A percentile compares a stretch with the other conserved stretches of the same genome.
These are phyloP conservation scores for Acrossocheilus fasciatus DNA, from an alignment of 2,797 vertebrate genomes.

Conservation along the genomic window DNA sequence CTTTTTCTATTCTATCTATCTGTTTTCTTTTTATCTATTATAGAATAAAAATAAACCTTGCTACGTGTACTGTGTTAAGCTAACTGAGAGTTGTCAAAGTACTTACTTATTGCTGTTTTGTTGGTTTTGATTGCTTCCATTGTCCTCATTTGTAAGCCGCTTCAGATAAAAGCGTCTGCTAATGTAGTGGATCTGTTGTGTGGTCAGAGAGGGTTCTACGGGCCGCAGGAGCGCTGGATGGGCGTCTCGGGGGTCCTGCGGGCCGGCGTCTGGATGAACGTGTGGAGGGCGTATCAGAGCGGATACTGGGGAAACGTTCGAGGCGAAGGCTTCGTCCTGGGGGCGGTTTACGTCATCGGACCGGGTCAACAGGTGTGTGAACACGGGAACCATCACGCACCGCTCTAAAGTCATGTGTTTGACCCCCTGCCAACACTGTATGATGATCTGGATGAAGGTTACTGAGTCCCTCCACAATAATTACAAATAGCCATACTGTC, in stretches of 20 bases:
- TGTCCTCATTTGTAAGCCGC: background rate
- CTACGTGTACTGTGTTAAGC: no score
- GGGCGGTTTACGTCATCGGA: constrained; percentile 91
- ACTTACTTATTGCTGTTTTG: no score
- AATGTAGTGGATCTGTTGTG: background rate
- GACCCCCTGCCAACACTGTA: background rate
- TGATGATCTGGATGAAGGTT: background rate
- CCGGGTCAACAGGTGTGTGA: constrained; percentile 82
- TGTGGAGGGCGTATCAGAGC: constrained; percentile 83
- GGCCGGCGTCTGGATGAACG: constrained; percentile 87
- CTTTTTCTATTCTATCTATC: no score
- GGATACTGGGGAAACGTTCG: constrained; percentile 89
- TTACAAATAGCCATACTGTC: no score
- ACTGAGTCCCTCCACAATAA: no score
- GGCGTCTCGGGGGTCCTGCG: constrained; percentile 85
- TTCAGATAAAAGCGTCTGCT: background rate
- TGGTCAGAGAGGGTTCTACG: constrained; percentile 87
- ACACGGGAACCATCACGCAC: background rate
- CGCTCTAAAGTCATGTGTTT: background rate
- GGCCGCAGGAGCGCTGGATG: constrained; percentile 86
- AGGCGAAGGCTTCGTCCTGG: constrained; percentile 90
- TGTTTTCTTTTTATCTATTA: no score
- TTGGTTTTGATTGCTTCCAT: no score
- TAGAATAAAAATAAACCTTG: no score
- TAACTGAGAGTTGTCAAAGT: no score